Evolutionary conservation across 2,888 invertebrate species (phyloP).

Genomic region (Brachycybe producta): DNA sequence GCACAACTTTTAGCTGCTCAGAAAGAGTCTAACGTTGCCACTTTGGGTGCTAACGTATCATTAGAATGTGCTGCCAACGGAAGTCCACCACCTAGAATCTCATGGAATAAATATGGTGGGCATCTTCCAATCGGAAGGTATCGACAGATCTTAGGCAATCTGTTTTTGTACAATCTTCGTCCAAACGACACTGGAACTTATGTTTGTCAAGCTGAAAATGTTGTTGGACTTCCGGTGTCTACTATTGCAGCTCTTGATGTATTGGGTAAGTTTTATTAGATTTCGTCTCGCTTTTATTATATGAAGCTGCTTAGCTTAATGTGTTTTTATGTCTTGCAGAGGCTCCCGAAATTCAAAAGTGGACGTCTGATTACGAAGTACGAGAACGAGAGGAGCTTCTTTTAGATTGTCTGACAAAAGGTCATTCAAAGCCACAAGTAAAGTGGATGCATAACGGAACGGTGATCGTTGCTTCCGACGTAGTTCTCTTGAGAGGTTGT

Average conservation of each 20-base stretch:
- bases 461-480: conserved; percentile 43
- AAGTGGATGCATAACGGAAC: conserved; percentile 79
- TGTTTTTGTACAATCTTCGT: conserved; percentile 7
- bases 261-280: conserved; percentile 30
- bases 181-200: conserved; percentile 47
- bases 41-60: conserved; percentile 13
- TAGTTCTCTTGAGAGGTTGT: conserved; percentile 27
- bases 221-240: conserved; percentile 39
- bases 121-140: conserved; percentile 12
- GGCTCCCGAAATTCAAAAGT: conserved; percentile 33
- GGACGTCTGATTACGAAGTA: conserved; percentile 36
- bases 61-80: conserved; percentile 16
- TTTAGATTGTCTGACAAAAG: conserved; percentile 38
- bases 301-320: background rate
- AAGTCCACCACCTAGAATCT: conserved; percentile 11
- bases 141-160: conserved; percentile 11
- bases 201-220: conserved; percentile 58
- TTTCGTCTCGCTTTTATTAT: no score
- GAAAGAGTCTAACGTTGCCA: conserved; percentile 6
- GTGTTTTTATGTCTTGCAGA: conserved; percentile 27
- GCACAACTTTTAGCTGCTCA: conserved; percentile 15
- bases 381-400: conserved; percentile 41
- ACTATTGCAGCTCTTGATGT: conserved; percentile 38
- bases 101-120: conserved; percentile 15
- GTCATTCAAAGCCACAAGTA: conserved; percentile 59